Evolutionary conservation across 1,140 invertebrate genomes (phyloP).

Genomic region (Apolygus lucorum): DNA sequence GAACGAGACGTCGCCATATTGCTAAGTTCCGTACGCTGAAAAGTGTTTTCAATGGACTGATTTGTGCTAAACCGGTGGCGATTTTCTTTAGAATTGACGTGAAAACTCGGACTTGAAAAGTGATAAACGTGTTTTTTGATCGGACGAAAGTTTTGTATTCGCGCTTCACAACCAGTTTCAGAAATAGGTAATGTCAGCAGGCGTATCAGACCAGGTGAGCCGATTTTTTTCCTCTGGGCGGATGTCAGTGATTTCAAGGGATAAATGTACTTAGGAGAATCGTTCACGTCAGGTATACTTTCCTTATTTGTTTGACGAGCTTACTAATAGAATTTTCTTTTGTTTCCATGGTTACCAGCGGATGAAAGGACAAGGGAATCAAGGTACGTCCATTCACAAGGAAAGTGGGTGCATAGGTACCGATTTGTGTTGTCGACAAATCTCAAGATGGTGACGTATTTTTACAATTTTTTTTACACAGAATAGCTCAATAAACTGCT

Average conservation of each 20-base stretch:
- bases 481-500: too few species aligned
- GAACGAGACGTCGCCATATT: constrained; percentile 4
- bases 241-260: not conserved
- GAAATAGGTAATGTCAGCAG: constrained; percentile 40
- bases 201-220: constrained; percentile 42
- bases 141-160: not conserved
- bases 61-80: not conserved
- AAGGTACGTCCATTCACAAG: too few species aligned
- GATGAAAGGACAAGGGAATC: constrained; percentile 84
- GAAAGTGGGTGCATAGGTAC: too few species aligned
- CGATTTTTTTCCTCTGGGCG: too few species aligned
- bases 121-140: not conserved
- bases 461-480: too few species aligned
- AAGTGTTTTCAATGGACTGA: not conserved
- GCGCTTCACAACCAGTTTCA: not conserved
- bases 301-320: not conserved
- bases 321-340: constrained; percentile 8
- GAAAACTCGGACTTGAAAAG: not conserved
- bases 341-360: constrained; percentile 48
- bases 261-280: not conserved
- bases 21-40: not conserved
- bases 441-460: too few species aligned
- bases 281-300: not conserved
- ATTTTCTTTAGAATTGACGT: not conserved
- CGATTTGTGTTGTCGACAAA: too few species aligned